These are phyloP conservation scores for Chaetodon trifascialis DNA, from an alignment of 2,113 vertebrate genomes.

Conservation along the genomic window DNA sequence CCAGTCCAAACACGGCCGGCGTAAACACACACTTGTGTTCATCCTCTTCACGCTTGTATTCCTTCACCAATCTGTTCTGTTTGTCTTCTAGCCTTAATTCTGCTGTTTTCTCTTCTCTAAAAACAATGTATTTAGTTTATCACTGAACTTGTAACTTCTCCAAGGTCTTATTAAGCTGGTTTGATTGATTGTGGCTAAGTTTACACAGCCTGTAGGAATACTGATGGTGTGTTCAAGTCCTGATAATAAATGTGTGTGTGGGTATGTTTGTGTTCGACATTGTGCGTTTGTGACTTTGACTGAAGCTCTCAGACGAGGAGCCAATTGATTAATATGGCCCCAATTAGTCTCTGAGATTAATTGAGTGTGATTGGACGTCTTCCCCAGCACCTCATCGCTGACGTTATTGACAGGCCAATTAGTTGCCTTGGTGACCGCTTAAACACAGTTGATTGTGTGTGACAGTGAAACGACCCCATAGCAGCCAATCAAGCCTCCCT, in stretches of 20 bases:
- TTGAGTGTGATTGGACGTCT: slow-evolving; percentile 72
- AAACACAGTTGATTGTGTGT: slow-evolving; percentile 67
- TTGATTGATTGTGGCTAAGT: slow-evolving; percentile 54
- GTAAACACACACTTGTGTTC: slow-evolving; percentile 21
- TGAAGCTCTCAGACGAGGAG: slow-evolving; percentile 67
- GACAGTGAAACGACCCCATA: slow-evolving; percentile 61
- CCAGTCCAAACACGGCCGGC: slow-evolving; percentile 29
- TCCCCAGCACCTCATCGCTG: slow-evolving; percentile 59
- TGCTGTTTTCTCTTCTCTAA: background rate
- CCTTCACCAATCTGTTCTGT: background rate
- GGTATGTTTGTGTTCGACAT: slow-evolving; percentile 26
- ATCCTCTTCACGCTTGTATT: background rate
- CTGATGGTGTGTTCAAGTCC: background rate
- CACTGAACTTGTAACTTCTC: slow-evolving; percentile 18
- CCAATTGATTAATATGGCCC: slow-evolving; percentile 78
- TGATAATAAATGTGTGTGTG: background rate
- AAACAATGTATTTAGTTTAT: background rate
- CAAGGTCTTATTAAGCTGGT: slow-evolving; percentile 40
- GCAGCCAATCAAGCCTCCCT: slow-evolving; percentile 36
- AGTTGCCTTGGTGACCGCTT: slow-evolving; percentile 70
- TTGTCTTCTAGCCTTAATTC: slow-evolving; percentile 10
- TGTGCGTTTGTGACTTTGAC: slow-evolving; percentile 59
- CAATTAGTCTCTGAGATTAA: slow-evolving; percentile 77
- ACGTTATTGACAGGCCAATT: slow-evolving; percentile 77
- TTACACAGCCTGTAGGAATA: slow-evolving; percentile 16